Percentiles rank a stretch among this genome's conserved stretches.
Conservation (phyloP, 1,140 invertebrate genomes). For the Conus ventricosus region DNA sequence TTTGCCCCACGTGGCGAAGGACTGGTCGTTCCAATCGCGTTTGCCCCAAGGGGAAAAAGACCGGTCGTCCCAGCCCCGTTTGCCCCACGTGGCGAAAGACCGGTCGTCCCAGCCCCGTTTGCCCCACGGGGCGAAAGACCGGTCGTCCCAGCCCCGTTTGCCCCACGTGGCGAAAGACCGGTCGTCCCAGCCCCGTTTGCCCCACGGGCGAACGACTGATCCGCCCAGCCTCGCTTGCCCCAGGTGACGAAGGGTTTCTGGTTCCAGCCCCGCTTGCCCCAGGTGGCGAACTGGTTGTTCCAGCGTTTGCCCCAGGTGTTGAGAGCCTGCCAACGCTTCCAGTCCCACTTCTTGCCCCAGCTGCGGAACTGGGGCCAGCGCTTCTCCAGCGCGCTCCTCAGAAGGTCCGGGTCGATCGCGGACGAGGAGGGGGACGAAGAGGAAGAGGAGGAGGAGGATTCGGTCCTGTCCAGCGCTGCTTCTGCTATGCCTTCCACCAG, state of each 20-base stretch:
- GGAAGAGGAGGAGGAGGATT: neutral
- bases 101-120: conserved; percentile 16
- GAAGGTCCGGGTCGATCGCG: too few species aligned
- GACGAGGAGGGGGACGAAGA: neutral
- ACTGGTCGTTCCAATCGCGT: conserved; percentile 25
- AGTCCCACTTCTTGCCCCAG: conserved; percentile 31
- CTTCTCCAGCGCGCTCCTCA: neutral
- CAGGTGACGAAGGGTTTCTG: conserved; percentile 18
- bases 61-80: conserved; percentile 19
- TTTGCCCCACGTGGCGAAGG: conserved; percentile 10
- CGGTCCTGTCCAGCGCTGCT: neutral
- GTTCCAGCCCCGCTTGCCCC: conserved; percentile 35
- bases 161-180: conserved; percentile 13
- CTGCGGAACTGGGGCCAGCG: conserved; percentile 9
- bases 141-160: conserved; percentile 24
- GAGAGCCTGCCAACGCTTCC: conserved; percentile 27
- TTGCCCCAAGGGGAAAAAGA: conserved; percentile 14
- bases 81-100: conserved; percentile 29
- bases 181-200: conserved; percentile 19
- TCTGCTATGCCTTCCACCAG: neutral
- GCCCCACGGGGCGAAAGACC: conserved; percentile 18
- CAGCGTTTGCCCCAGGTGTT: conserved; percentile 35
- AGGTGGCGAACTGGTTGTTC: conserved; percentile 31
- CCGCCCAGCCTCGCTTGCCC: conserved; percentile 21
- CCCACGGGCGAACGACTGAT: neutral